Conservation (phyloP, 2,888 invertebrate species). For the Epinotia bilunana region DNA sequence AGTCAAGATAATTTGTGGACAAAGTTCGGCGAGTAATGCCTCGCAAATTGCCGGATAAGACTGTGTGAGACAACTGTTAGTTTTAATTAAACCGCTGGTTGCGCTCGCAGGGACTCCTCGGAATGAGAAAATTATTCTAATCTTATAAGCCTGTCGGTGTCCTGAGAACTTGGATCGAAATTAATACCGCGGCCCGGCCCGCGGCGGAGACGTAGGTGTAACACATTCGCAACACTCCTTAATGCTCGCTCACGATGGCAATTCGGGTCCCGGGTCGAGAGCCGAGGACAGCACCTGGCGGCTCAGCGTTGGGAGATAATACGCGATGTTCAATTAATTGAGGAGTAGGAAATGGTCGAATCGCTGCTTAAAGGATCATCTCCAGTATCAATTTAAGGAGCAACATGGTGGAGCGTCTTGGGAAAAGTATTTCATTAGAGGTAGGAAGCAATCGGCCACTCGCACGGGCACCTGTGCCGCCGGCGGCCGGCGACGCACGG, state of each 20-base stretch:
- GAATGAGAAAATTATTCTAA: conserved; percentile 84
- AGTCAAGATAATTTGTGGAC: conserved; percentile 83
- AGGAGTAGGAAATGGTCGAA: conserved; percentile 71
- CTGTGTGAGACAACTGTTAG: conserved; percentile 85
- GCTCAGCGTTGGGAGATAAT: conserved; percentile 64
- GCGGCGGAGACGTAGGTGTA: conserved; percentile 49
- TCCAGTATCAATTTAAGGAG: conserved; percentile 77
- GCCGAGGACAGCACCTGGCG: conserved; percentile 43
- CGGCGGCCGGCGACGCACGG: conserved; percentile 17
- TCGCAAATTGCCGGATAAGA: conserved; percentile 84
- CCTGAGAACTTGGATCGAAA: conserved; percentile 72
- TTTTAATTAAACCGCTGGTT: conserved; percentile 84
- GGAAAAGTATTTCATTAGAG: conserved; percentile 77
- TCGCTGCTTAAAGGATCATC: conserved; percentile 75
- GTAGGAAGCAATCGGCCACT: conserved; percentile 57
- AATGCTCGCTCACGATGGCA: conserved; percentile 45
- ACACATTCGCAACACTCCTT: conserved; percentile 49
- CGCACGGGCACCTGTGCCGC: conserved; percentile 62
- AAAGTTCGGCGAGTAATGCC: conserved; percentile 83
- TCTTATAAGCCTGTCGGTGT: conserved; percentile 81
- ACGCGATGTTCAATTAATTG: conserved; percentile 72
- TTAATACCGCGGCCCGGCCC: conserved; percentile 73
- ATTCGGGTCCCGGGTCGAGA: conserved; percentile 16
- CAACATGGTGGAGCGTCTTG: conserved; percentile 65
- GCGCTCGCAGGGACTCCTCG: conserved; percentile 77